These are phyloP conservation scores for Sinohyriopsis cumingii DNA, from an alignment of 2,888 invertebrate species.

Conservation along the genomic window DNA sequence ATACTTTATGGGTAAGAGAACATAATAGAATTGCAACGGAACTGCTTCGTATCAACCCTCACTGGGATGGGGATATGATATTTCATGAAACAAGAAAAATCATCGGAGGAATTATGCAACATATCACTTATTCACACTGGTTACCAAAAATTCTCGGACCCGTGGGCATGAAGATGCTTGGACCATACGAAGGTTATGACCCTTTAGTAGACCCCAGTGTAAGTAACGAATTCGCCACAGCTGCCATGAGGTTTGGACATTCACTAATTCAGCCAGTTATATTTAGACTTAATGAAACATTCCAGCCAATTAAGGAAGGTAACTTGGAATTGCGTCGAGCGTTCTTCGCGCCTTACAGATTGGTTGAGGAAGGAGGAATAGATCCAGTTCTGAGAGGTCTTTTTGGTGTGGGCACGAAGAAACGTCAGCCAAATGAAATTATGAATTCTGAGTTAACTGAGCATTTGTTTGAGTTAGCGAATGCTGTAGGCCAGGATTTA, in stretches of 20 bases:
- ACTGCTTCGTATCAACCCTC: slow-evolving; percentile 86
- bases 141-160: slow-evolving; percentile 88
- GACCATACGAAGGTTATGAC: slow-evolving; percentile 88
- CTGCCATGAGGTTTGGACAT: slow-evolving; percentile 95
- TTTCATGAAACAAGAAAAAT: slow-evolving; percentile 84
- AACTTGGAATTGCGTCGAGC: slow-evolving; percentile 92
- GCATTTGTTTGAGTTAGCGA: slow-evolving; percentile 85
- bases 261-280: slow-evolving; percentile 95
- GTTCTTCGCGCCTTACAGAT: slow-evolving; percentile 96
- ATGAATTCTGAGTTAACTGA: slow-evolving; percentile 95
- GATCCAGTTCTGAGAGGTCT: slow-evolving; percentile 96
- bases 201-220: slow-evolving; percentile 87
- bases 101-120: slow-evolving; percentile 95
- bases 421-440: slow-evolving; percentile 87
- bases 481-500: slow-evolving; percentile 84
- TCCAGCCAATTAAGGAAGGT: slow-evolving; percentile 89
- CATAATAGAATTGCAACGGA: slow-evolving; percentile 92
- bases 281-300: slow-evolving; percentile 79
- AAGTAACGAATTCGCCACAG: slow-evolving; percentile 97
- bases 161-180: slow-evolving; percentile 81
- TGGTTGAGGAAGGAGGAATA: slow-evolving; percentile 97
- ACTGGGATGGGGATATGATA: slow-evolving; percentile 94
- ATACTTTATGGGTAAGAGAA: slow-evolving; percentile 85
- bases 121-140: slow-evolving; percentile 95
- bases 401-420: slow-evolving; percentile 89